These are phyloP conservation scores for Drosophila monieri DNA, from an alignment of 2,888 invertebrate genomes.

Conservation along the genomic window DNA sequence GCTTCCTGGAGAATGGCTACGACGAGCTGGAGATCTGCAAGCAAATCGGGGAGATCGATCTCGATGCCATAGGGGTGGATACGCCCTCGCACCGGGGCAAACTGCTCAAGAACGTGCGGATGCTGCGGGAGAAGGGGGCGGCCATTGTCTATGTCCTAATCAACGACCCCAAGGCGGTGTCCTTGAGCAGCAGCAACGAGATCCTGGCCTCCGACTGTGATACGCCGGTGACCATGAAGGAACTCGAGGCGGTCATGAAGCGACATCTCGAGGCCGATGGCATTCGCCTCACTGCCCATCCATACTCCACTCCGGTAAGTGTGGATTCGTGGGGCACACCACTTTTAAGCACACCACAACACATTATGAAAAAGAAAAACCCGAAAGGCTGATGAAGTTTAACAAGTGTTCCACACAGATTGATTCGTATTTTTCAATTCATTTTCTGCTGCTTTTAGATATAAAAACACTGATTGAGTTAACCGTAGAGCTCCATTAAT, in stretches of 20 bases:
- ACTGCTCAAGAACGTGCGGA: constrained; percentile 92
- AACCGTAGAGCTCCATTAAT: background rate
- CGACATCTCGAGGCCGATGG: constrained; percentile 94
- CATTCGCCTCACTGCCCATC: constrained; percentile 93
- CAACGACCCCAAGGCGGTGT: constrained; percentile 88
- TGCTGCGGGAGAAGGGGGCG: constrained; percentile 94
- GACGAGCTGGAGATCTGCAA: constrained; percentile 98
- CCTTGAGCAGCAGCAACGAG: constrained; percentile 85
- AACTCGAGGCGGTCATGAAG: constrained; percentile 91
- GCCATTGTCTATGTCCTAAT: constrained; percentile 96
- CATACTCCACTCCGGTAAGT: constrained; percentile 96
- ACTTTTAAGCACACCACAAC: too few species aligned
- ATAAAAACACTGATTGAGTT: too few species aligned
- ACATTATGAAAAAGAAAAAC: too few species aligned
- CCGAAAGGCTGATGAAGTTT: too few species aligned
- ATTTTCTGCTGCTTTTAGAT: too few species aligned
- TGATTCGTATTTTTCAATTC: too few species aligned
- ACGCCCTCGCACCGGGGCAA: constrained; percentile 92
- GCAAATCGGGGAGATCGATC: constrained; percentile 96
- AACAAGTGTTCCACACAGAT: too few species aligned
- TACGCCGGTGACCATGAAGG: constrained; percentile 84
- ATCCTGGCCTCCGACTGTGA: constrained; percentile 83
- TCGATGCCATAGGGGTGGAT: constrained; percentile 97
- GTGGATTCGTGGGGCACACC: background rate
- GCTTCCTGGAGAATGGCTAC: constrained; percentile 97